Evolutionary conservation across 1,140 invertebrate genomes (phyloP).

Genomic region (Planococcus citri): DNA sequence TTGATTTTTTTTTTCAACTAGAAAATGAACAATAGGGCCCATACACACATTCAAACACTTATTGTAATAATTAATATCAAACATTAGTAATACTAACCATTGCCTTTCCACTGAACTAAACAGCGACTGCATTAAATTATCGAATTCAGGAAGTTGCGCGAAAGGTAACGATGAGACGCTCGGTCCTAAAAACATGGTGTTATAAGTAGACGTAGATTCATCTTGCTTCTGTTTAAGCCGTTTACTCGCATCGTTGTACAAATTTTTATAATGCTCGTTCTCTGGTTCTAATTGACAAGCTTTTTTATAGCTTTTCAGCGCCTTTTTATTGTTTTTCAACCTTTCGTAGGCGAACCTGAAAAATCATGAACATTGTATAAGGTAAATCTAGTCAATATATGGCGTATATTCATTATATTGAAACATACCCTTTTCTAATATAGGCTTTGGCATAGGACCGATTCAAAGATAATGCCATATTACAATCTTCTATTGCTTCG

Average conservation of each 20-base stretch:
- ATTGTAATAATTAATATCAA: too few relatives aligned
- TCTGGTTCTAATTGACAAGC: conserved; percentile 23
- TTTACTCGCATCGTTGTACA: conserved; percentile 9
- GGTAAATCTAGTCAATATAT: neutral
- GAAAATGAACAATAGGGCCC: too few relatives aligned
- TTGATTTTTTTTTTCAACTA: too few relatives aligned
- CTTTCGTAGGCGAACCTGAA: conserved; percentile 22
- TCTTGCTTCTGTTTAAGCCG: conserved; percentile 14
- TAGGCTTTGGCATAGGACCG: conserved; percentile 22
- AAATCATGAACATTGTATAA: neutral
- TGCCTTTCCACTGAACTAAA: neutral
- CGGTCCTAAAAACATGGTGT: neutral
- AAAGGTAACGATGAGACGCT: neutral
- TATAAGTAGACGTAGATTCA: conserved; percentile 9
- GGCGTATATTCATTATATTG: neutral
- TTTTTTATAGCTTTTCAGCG: conserved; percentile 23
- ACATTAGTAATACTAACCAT: neutral
- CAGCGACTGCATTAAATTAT: conserved; percentile 9
- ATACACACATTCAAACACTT: too few relatives aligned
- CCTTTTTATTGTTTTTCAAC: conserved; percentile 22
- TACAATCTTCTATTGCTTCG: conserved; percentile 22
- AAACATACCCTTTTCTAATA: conserved; percentile 22
- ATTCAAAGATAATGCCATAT: conserved; percentile 22
- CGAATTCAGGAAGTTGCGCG: neutral
- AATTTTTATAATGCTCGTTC: conserved; percentile 19